Evolutionary conservation across 1,140 invertebrate genomes (phyloP).

Genomic region (Drosophila pseudoananassae): DNA sequence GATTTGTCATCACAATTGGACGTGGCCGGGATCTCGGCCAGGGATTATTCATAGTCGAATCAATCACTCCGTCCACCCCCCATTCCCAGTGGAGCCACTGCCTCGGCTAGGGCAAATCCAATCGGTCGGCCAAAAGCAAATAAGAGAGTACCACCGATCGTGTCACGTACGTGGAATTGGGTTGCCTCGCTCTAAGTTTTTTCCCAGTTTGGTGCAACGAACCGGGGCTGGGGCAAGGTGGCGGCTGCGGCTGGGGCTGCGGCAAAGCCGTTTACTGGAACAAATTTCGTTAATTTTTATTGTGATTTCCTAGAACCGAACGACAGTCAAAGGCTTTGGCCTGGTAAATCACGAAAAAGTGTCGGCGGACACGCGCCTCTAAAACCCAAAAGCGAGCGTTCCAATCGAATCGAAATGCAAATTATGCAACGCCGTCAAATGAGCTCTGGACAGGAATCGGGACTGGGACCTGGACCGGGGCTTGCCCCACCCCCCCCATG

Average conservation of each 20-base stretch:
- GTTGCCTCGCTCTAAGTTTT: slow-evolving; percentile 40
- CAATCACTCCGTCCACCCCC: slow-evolving; percentile 33
- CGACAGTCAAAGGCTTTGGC: slow-evolving; percentile 30
- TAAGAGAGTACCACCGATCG: slow-evolving; percentile 50
- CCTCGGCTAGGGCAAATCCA: slow-evolving; percentile 31
- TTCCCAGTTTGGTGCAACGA: background rate
- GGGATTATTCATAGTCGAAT: slow-evolving; percentile 64
- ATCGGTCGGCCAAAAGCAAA: slow-evolving; percentile 43
- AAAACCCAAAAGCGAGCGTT: slow-evolving; percentile 62
- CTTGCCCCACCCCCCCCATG: too few relatives aligned
- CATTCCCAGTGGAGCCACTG: too few relatives aligned
- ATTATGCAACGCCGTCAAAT: slow-evolving; percentile 71
- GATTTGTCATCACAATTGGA: slow-evolving; percentile 69
- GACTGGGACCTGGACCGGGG: too few relatives aligned
- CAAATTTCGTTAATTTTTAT: slow-evolving; percentile 82
- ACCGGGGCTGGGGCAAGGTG: background rate
- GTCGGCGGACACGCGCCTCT: slow-evolving; percentile 81
- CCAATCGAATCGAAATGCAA: slow-evolving; percentile 82
- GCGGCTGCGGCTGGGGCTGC: slow-evolving; percentile 9
- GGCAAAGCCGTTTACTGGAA: slow-evolving; percentile 71
- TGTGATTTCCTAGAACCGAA: slow-evolving; percentile 80
- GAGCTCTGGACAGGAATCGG: slow-evolving; percentile 23
- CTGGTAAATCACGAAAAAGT: slow-evolving; percentile 82
- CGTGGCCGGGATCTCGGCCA: slow-evolving; percentile 33
- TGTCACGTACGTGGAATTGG: slow-evolving; percentile 81